phyloP scores from a whole-genome alignment of 2,888 invertebrate species.

The Caenorhabditis japonica region DNA sequence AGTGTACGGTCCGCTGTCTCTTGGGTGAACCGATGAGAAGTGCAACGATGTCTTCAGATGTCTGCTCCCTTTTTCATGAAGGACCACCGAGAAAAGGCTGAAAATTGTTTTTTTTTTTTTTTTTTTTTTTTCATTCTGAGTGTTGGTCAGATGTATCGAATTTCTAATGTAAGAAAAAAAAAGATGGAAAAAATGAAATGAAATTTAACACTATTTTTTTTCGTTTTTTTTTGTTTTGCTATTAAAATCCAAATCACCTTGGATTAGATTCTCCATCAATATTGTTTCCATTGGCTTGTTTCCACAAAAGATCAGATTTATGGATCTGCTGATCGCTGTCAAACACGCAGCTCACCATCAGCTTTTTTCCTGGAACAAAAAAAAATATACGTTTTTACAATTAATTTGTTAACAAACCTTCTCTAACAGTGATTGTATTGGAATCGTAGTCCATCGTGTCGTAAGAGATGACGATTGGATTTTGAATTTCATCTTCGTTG shows the following conservation, averaged over 20 bases:
- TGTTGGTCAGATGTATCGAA: conserved; percentile 23
- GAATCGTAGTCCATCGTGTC: conserved; percentile 58
- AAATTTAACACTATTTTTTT: conserved; percentile 25
- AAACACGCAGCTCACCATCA: conserved; percentile 64
- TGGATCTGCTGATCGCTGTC: conserved; percentile 58
- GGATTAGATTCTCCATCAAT: conserved; percentile 65
- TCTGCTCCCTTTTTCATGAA: conserved; percentile 54
- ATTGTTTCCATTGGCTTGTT: conserved; percentile 60
- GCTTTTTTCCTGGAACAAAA: conserved; percentile 47
- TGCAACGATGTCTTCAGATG: conserved; percentile 65
- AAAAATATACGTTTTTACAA: background rate
- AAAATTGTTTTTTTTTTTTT: conserved; percentile 17
- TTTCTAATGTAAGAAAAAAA: conserved; percentile 5
- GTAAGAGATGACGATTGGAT: conserved; percentile 51
- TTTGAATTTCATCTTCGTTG: conserved; percentile 22
- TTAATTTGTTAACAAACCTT: conserved; percentile 17
- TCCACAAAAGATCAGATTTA: conserved; percentile 66
- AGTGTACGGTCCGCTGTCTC: conserved; percentile 61
- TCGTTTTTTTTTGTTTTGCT: background rate
- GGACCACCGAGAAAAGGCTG: conserved; percentile 65
- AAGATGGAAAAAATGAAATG: conserved; percentile 46
- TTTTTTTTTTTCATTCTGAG: conserved; percentile 7
- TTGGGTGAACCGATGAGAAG: conserved; percentile 59
- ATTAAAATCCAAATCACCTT: conserved; percentile 51
- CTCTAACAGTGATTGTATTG: conserved; percentile 54